Evolutionary conservation across 2,113 vertebrate species (phyloP).

Genomic region (Sylvietta virens): DNA sequence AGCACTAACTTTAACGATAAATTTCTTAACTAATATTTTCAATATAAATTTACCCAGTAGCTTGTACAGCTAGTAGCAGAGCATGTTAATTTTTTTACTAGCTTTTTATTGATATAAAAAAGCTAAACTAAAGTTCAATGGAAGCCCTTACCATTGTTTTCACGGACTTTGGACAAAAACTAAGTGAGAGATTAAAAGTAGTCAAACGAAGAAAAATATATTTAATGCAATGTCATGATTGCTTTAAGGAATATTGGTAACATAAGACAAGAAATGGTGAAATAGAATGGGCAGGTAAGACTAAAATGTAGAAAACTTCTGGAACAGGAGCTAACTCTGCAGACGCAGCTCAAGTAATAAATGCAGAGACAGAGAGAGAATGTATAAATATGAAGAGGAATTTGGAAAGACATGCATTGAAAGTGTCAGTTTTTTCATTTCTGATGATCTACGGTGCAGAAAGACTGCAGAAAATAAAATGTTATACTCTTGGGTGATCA

Average conservation of each 20-base stretch:
- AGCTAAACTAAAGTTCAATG: background rate
- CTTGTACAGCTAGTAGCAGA: background rate
- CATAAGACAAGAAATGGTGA: background rate
- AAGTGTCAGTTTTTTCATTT: background rate
- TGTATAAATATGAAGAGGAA: background rate
- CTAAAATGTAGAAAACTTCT: background rate
- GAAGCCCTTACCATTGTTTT: background rate
- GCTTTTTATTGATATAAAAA: background rate
- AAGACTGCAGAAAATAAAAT: background rate
- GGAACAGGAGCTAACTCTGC: background rate
- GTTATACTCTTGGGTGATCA: background rate
- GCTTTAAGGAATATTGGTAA: background rate
- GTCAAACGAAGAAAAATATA: background rate
- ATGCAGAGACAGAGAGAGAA: background rate
- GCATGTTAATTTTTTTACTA: background rate
- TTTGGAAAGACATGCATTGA: background rate
- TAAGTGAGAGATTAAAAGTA: background rate
- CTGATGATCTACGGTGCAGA: background rate
- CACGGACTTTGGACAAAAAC: background rate
- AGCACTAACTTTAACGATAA: background rate
- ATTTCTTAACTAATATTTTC: background rate
- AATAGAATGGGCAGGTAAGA: background rate
- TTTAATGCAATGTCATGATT: background rate
- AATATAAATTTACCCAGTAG: background rate
- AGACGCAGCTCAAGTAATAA: background rate